These are phyloP conservation scores for Drosophila anomalipes DNA, from an alignment of 2,888 invertebrate genomes.

Conservation along the genomic window DNA sequence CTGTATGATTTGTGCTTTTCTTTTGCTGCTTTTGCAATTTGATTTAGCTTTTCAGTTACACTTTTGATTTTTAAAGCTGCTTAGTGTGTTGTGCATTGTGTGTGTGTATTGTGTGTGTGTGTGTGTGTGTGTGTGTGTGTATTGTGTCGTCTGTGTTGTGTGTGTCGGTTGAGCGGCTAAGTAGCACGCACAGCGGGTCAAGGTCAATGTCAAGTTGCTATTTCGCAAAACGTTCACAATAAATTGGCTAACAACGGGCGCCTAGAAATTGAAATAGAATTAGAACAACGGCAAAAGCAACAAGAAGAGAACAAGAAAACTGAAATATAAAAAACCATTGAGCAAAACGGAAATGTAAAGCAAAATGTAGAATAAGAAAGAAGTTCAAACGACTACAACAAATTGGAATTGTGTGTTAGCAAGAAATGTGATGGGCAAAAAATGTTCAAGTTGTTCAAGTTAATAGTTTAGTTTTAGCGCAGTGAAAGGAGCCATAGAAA, in stretches of 20 bases:
- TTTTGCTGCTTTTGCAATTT: slow-evolving; percentile 34
- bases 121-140: not conserved
- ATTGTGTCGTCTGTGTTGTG: slow-evolving; percentile 6
- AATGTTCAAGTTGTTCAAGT: not conserved
- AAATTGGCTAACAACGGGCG: slow-evolving; percentile 49
- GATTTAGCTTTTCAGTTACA: slow-evolving; percentile 54
- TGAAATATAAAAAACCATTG: not conserved
- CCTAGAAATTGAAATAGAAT: slow-evolving; percentile 44
- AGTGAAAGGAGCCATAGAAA: not conserved
- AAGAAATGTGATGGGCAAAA: not conserved
- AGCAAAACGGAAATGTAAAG: slow-evolving; percentile 42
- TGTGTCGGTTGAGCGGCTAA: slow-evolving; percentile 54
- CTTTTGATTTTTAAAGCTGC: slow-evolving; percentile 60
- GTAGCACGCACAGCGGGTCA: slow-evolving; percentile 57
- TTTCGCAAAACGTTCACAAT: slow-evolving; percentile 23
- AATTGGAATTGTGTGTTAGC: slow-evolving; percentile 32
- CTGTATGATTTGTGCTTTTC: slow-evolving; percentile 49
- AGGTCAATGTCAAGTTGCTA: slow-evolving; percentile 64
- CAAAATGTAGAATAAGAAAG: slow-evolving; percentile 24
- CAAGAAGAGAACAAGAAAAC: not conserved
- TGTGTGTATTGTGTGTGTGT: slow-evolving; percentile 13
- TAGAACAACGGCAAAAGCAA: slow-evolving; percentile 8
- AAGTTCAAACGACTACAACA: slow-evolving; percentile 6
- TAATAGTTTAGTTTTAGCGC: not conserved
- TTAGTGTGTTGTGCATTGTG: slow-evolving; percentile 35